Conservation (phyloP, 1,140 invertebrate genomes). For the Papilio machaon region DNA sequence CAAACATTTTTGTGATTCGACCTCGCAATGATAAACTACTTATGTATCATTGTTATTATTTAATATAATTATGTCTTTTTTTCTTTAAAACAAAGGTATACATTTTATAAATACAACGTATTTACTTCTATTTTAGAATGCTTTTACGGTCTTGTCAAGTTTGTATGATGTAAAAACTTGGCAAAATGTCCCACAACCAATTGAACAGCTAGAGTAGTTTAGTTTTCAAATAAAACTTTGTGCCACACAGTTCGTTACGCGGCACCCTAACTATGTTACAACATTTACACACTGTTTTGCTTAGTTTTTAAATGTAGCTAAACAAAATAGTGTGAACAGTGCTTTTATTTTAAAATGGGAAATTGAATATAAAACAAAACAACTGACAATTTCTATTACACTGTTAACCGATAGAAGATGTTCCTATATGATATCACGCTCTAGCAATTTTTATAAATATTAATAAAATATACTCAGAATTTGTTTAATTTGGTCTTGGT, state of each 20-base stretch:
- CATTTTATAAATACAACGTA: neutral
- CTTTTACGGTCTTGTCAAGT: neutral
- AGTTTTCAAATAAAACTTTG: slow-evolving; percentile 62
- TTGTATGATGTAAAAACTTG: neutral
- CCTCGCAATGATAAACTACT: neutral
- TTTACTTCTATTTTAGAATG: neutral
- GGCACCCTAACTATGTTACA: slow-evolving; percentile 35
- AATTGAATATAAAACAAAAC: neutral
- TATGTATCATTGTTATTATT: neutral
- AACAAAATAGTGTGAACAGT: neutral
- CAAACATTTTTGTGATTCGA: neutral
- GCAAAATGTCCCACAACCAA: slow-evolving; percentile 3
- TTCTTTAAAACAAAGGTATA: neutral
- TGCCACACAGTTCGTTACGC: slow-evolving; percentile 37
- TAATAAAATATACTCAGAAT: neutral
- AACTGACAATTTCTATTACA: neutral
- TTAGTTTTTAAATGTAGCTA: slow-evolving; percentile 16
- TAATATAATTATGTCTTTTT: neutral
- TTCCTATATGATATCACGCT: neutral
- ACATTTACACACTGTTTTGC: slow-evolving; percentile 31
- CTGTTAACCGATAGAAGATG: neutral
- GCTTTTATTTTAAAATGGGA: neutral
- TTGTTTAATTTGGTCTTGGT: neutral
- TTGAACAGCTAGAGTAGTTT: slow-evolving; percentile 40
- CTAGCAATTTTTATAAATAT: neutral